Percentiles rank a stretch among this genome's conserved stretches.
These are phyloP conservation scores for Cataglyphis hispanica DNA, from an alignment of 1,140 invertebrate species.

Conservation along the genomic window DNA sequence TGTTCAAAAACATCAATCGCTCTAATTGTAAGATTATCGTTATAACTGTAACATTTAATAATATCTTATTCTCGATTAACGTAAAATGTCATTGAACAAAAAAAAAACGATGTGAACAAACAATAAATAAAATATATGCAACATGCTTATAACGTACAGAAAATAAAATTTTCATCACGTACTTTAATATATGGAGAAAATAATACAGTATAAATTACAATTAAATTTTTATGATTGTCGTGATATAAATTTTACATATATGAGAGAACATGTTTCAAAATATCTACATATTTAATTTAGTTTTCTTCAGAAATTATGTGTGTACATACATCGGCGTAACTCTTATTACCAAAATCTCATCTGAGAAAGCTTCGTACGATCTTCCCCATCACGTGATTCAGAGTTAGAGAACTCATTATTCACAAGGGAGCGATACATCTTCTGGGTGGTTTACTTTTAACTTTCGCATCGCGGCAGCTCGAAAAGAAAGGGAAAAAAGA, in stretches of 20 bases:
- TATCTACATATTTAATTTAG: not conserved
- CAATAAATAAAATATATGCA: not conserved
- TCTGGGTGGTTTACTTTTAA: slow-evolving; percentile 57
- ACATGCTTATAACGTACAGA: not conserved
- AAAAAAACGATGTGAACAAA: not conserved
- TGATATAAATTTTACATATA: not conserved
- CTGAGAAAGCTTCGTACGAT: not conserved
- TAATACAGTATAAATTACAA: no score
- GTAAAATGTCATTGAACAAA: not conserved
- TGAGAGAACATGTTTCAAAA: not conserved
- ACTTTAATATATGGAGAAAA: not conserved
- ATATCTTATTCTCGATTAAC: slow-evolving; percentile 18
- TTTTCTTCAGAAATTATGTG: not conserved
- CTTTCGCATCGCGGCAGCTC: slow-evolving; percentile 20
- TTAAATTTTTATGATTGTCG: no score
- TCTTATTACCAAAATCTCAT: slow-evolving; percentile 16
- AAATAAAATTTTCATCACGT: not conserved
- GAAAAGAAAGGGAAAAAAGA: slow-evolving; percentile 31
- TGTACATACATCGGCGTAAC: not conserved
- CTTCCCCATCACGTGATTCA: not conserved
- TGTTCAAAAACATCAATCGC: slow-evolving; percentile 8
- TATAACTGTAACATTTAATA: not conserved
- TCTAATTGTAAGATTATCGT: not conserved
- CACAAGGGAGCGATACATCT: slow-evolving; percentile 69
- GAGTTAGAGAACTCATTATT: slow-evolving; percentile 66